A percentile compares a stretch with the other conserved stretches of the same genome.
These are phyloP conservation scores for Dinoponera quadriceps DNA, from an alignment of 1,140 invertebrate species.

Conservation along the genomic window DNA sequence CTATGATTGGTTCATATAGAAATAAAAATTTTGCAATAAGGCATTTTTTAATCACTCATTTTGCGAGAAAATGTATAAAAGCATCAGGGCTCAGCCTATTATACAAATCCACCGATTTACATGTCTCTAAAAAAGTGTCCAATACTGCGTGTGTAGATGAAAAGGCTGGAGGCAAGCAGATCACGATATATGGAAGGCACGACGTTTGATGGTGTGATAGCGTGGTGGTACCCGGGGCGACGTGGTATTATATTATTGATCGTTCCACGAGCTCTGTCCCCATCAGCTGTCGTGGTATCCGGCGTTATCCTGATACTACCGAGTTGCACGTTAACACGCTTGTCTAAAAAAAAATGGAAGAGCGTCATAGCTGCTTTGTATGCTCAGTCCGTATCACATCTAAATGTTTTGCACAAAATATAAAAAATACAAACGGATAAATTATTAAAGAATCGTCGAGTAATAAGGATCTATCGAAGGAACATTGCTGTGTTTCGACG, in stretches of 20 bases:
- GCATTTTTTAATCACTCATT: conserved; percentile 2
- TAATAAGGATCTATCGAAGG: conserved; percentile 62
- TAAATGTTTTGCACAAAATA: too few relatives aligned
- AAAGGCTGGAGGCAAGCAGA: conserved; percentile 62
- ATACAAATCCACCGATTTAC: conserved; percentile 6
- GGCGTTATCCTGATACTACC: conserved; percentile 80
- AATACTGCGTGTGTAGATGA: conserved; percentile 39
- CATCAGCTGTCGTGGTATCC: conserved; percentile 80
- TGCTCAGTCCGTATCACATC: neutral
- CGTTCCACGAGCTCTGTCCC: conserved; percentile 78
- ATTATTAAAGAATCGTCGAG: conserved; percentile 27
- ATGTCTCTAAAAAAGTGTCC: conserved; percentile 29
- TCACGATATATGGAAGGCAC: conserved; percentile 58
- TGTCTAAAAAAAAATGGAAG: conserved; percentile 69
- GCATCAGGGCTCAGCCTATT: neutral
- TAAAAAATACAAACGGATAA: neutral
- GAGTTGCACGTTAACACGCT: conserved; percentile 74
- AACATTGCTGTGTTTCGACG: conserved; percentile 60
- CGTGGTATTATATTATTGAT: conserved; percentile 84
- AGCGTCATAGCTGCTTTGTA: conserved; percentile 14
- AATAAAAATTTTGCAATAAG: conserved; percentile 3
- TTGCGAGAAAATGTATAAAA: neutral
- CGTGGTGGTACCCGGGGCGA: conserved; percentile 79
- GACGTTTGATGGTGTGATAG: conserved; percentile 79
- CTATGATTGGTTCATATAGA: neutral